Evolutionary conservation across 2,113 vertebrate genomes (phyloP), one percentile per base, ranked within the genome.

Genomic region (Corythornis vintsioides): DNA sequence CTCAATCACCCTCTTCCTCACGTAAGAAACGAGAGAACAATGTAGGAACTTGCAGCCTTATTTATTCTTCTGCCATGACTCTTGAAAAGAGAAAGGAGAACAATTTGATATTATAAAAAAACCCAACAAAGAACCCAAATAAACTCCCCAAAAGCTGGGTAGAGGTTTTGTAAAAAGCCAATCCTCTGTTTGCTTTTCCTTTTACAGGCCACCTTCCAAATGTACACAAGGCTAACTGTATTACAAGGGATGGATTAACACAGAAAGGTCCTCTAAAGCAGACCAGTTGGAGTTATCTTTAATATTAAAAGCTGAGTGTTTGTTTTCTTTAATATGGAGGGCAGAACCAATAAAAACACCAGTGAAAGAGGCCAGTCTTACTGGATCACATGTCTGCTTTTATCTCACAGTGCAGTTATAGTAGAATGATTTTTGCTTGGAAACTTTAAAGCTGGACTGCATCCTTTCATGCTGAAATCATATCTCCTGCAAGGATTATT

Each of bases 391-490:
- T 93, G 66, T 83, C 69, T 93, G 90, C 88, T 97, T 97, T 96
- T 97, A 93, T 95, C 93, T 96, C 66, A 75, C 82, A 73, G 73
- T 76, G 78, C 64, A 94, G 93, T 97, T 95, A 95, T 86, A 55
- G 40, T 65, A 91, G 88, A 97, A 92, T 63, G 87, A 95, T 96
- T 97, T 97, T 96, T 94, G 81, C 93, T 88, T 96, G 90, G 75
- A 92, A 95, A 94, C 83, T 93, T 96, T 93, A 93, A 96, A 97
- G 89, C 69, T 88, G 70, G 73, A 90, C 96, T 94, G 75, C 53
- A 56, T 69, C 88, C 93, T 95, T 96, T 95, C 90, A 93, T 92
- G 86, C 90, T 96, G 96, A 95, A 97, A 96, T 95, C 93, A 94
- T 86, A 96, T 96, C 95, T 95, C 93, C 84, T 80, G 61, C 89